These are phyloP conservation scores for Anthopleura sola DNA, from an alignment of 64 coral and sea anemone species.

Conservation along the genomic window DNA sequence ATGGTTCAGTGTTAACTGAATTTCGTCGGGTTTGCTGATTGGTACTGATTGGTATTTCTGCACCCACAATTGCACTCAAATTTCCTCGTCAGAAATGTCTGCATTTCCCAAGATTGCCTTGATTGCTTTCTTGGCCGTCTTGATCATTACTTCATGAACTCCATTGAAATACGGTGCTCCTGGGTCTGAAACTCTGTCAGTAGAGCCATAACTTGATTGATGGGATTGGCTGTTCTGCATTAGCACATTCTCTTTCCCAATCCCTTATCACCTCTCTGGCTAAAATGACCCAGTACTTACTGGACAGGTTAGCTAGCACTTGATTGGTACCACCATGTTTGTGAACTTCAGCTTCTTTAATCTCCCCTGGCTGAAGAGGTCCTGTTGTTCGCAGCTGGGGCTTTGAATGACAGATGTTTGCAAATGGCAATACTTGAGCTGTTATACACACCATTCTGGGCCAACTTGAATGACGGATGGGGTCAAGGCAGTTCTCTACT, in stretches of 20 bases:
- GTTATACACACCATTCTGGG: slow-evolving; percentile 13
- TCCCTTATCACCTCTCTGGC: slow-evolving; percentile 44
- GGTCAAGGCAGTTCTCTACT: background rate
- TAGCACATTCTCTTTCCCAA: slow-evolving; percentile 51
- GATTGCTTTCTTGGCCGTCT: slow-evolving; percentile 24
- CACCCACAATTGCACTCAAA: slow-evolving; percentile 39
- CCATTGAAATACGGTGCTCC: slow-evolving; percentile 37
- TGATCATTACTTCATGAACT: slow-evolving; percentile 38
- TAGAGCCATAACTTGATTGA: slow-evolving; percentile 54
- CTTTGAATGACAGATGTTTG: slow-evolving; percentile 2
- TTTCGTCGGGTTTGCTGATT: slow-evolving; percentile 23
- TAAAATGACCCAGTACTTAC: slow-evolving; percentile 36
- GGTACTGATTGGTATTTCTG: slow-evolving; percentile 53
- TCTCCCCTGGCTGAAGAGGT: slow-evolving; percentile 30
- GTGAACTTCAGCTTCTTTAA: slow-evolving; percentile 26
- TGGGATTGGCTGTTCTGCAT: slow-evolving; percentile 22
- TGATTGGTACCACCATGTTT: slow-evolving; percentile 56
- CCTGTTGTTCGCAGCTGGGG: background rate
- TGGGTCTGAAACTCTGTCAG: slow-evolving; percentile 25
- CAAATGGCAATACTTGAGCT: slow-evolving; percentile 7
- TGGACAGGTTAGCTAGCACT: slow-evolving; percentile 31
- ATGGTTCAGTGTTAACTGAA: slow-evolving; percentile 32
- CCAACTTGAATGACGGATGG: slow-evolving; percentile 21
- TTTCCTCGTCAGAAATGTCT: slow-evolving; percentile 62
- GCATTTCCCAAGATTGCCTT: slow-evolving; percentile 18